Base-by-base conservation (phyloP, 1,140 invertebrate species). In the Bilobella aurantiaca region DNA sequence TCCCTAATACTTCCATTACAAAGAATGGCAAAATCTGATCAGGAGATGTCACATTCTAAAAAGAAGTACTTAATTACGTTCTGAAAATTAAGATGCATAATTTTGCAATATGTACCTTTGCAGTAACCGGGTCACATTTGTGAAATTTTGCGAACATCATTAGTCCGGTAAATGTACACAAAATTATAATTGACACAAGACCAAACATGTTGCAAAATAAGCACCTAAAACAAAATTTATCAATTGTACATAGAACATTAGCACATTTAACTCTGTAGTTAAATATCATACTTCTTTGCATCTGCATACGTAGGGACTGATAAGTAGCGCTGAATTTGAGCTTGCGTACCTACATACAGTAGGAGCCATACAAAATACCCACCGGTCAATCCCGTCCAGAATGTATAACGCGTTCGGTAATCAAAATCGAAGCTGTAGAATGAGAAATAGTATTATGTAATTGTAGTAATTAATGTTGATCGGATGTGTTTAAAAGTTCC, bases 321-420 rank as follows among this genome's bases (percentile, higher is more conserved):
- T 12, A 62, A 27, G 34, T 67, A 70, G 64, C 70, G 56, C 46
- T 67, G 62, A 28, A 70, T 62, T 42, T 92, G 91, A 0, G 92
- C 88, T 76, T 96, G 93, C 77, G 95, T 96, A 23, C 90, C 88
- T 68, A 89, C 93, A 75, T 91, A 95, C 75, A 96, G 84, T 1
- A 91, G 88, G 1, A 91, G 80, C 87, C 93, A 96, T 49, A 91
- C 93, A 70, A 96, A 88, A 42, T 88, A 87, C 0, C 91, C 91
- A 14, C 93, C 93, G 67, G 96, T 81, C 1, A 87, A 82, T n/a
- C 94, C 83, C 1, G 89, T 87, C 81, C 91, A 97, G 71, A 93
- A 88, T n/a, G 88, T 92, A 74, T 96, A 91, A 16, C 92, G 58
- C 8, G 58, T 56, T 56, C 69, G 16, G 5, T 78, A 79, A 70